Percentiles rank a stretch among this genome's conserved stretches.
phyloP scores from a whole-genome alignment of 2,888 invertebrate genomes.

The Aphrophora alni region DNA sequence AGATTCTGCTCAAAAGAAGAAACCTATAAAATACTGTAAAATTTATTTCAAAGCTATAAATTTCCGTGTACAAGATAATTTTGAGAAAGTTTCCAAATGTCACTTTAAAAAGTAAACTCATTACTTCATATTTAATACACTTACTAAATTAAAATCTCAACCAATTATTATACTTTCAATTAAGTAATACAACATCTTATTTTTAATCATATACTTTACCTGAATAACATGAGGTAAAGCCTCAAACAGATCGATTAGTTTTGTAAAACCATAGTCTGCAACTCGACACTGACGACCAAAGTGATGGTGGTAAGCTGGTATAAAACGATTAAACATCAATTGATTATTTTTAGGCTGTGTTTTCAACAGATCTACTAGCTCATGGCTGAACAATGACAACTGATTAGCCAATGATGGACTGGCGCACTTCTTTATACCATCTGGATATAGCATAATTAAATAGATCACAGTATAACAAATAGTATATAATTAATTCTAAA shows the following conservation, averaged over 20 bases:
- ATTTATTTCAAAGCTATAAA: too few species aligned
- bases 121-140: too few species aligned
- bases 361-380: conserved; percentile 84
- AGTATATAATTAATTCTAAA: background rate
- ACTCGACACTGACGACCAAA: conserved; percentile 95
- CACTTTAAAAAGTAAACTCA: too few species aligned
- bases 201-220: too few species aligned
- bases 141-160: too few species aligned
- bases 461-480: background rate
- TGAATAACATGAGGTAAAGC: conserved; percentile 87
- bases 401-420: conserved; percentile 68
- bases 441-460: too few species aligned
- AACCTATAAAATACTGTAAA: too few species aligned
- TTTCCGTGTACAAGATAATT: too few species aligned
- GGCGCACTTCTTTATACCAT: conserved; percentile 54
- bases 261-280: conserved; percentile 95
- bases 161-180: too few species aligned
- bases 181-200: too few species aligned
- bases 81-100: too few species aligned
- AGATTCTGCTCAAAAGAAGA: too few species aligned
- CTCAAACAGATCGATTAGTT: conserved; percentile 87
- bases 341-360: conserved; percentile 77
- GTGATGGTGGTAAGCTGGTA: conserved; percentile 96
- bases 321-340: conserved; percentile 84
- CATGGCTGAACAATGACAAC: conserved; percentile 81